phyloP scores from a whole-genome alignment of 92 coral and sea anemone species.

The Montipora capitata region DNA sequence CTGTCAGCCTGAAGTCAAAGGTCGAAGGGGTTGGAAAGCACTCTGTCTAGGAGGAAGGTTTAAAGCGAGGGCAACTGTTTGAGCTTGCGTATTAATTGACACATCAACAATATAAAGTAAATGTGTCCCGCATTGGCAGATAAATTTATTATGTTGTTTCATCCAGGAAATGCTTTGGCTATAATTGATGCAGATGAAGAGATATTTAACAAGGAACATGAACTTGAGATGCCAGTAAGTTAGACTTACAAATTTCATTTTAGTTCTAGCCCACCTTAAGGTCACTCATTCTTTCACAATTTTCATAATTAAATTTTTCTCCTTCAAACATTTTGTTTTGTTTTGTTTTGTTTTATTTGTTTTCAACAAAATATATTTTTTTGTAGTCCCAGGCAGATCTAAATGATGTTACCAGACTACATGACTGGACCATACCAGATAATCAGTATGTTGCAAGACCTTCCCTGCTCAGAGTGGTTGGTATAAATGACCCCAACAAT shows the following conservation, averaged over 20 bases:
- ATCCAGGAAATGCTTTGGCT: constrained; percentile 83
- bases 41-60: too few relatives aligned
- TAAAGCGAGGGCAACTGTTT: too few relatives aligned
- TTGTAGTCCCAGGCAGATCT: constrained; percentile 26
- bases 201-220: constrained; percentile 84
- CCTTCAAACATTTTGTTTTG: neutral
- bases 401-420: constrained; percentile 26
- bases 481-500: constrained; percentile 91
- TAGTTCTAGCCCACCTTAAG: too few relatives aligned
- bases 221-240: constrained; percentile 88
- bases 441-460: constrained; percentile 63
- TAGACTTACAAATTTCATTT: neutral
- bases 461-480: constrained; percentile 81
- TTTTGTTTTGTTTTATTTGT: neutral
- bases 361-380: neutral
- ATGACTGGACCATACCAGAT: constrained; percentile 92
- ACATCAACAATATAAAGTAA: too few relatives aligned
- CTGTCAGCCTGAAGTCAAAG: too few relatives aligned
- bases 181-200: constrained; percentile 90
- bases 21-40: too few relatives aligned
- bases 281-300: too few relatives aligned
- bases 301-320: neutral
- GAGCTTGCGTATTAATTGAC: too few relatives aligned
- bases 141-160: neutral
- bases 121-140: neutral